Percentiles rank a stretch among this genome's conserved stretches.
Evolutionary conservation across 2,113 vertebrate species (phyloP).

Genomic region (Pterocles gutturalis): DNA sequence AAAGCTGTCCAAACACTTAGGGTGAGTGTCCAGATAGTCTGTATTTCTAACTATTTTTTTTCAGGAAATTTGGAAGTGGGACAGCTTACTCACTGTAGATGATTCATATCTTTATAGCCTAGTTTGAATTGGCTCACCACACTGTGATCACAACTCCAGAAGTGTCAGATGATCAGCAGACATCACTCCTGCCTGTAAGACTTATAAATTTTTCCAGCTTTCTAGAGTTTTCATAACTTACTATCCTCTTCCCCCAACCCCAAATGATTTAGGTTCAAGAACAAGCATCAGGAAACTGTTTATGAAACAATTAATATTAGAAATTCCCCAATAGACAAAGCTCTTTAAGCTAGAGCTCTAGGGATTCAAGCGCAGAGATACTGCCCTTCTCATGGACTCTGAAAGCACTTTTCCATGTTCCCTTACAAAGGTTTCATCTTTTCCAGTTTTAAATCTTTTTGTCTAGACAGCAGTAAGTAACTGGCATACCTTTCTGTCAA

Average conservation of each 20-base stretch:
- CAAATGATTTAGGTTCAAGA: slow-evolving; percentile 39
- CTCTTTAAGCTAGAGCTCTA: slow-evolving; percentile 1
- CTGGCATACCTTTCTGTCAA: slow-evolving; percentile 65
- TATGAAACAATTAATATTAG: slow-evolving; percentile 1
- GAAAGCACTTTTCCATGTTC: slow-evolving; percentile 41
- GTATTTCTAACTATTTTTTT: neutral
- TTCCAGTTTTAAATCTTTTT: slow-evolving; percentile 66
- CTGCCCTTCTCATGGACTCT: neutral
- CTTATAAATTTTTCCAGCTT: slow-evolving; percentile 6
- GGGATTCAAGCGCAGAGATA: neutral
- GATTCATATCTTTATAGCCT: slow-evolving; percentile 51
- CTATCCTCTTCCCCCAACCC: neutral
- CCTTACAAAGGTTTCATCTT: slow-evolving; percentile 48
- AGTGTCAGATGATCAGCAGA: slow-evolving; percentile 35
- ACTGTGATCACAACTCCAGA: neutral
- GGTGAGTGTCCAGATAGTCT: slow-evolving; percentile 34
- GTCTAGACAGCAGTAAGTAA: slow-evolving; percentile 75
- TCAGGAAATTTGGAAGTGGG: slow-evolving; percentile 40
- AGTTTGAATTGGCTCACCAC: slow-evolving; percentile 44
- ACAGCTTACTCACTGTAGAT: slow-evolving; percentile 41
- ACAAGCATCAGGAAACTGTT: slow-evolving; percentile 26
- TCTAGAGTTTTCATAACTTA: slow-evolving; percentile 18
- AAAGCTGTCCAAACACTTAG: slow-evolving; percentile 57
- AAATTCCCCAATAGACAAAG: neutral
- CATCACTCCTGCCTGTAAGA: slow-evolving; percentile 1